A percentile compares a stretch with the other conserved stretches of the same genome.
phyloP scores from a whole-genome alignment of 2,113 vertebrate genomes.

The Sinocyclocheilus rhinocerous region DNA sequence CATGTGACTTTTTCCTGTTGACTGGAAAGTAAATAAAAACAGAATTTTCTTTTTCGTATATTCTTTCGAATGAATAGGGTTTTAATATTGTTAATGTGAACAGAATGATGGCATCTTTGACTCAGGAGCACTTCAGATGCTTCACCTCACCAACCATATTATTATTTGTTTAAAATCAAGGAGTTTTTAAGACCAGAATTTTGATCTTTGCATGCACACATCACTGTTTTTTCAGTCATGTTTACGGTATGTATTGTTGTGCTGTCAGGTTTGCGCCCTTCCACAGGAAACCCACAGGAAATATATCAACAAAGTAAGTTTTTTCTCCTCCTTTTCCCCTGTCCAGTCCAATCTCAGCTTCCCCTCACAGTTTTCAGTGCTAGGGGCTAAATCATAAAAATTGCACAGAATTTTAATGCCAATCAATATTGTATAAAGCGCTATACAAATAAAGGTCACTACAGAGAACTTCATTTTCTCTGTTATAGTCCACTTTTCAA shows the following conservation, averaged over 20 bases:
- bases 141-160: background rate
- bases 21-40: too few relatives aligned
- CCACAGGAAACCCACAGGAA: slow-evolving; percentile 1
- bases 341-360: background rate
- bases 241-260: slow-evolving; percentile 28
- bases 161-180: too few relatives aligned
- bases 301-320: slow-evolving; percentile 53
- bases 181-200: too few relatives aligned
- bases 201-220: background rate
- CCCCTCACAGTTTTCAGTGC: too few relatives aligned
- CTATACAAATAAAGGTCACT: background rate
- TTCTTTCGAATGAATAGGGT: too few relatives aligned
- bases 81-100: too few relatives aligned
- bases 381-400: background rate
- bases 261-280: slow-evolving; percentile 45
- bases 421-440: too few relatives aligned
- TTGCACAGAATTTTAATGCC: background rate
- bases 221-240: background rate
- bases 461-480: background rate
- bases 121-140: background rate
- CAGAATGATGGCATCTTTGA: too few relatives aligned
- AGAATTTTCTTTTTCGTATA: too few relatives aligned
- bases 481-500: background rate
- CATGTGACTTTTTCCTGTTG: too few relatives aligned
- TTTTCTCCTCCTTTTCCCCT: background rate